These are phyloP conservation scores for Ochotona curzoniae DNA, from an alignment of 2,113 vertebrate species.

Conservation along the genomic window DNA sequence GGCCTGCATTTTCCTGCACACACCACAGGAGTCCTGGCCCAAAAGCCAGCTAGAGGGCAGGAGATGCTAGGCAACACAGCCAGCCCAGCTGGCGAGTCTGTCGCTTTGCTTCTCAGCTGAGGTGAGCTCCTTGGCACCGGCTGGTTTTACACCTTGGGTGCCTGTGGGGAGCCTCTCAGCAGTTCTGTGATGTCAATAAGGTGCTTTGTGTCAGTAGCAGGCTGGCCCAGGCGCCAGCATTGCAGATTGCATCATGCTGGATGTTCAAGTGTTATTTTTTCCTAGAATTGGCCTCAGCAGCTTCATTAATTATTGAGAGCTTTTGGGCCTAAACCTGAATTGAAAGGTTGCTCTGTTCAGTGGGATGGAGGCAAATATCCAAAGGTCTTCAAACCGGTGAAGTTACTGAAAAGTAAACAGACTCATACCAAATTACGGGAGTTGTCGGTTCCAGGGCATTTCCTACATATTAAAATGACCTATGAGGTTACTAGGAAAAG, in stretches of 20 bases:
- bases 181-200: constrained; percentile 7
- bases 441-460: constrained; percentile 20
- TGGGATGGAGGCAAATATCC: constrained; percentile 1
- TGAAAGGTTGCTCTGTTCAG: constrained; percentile 60
- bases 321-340: constrained; percentile 2
- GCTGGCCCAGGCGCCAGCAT: neutral
- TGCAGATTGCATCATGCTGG: constrained; percentile 35
- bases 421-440: neutral
- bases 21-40: constrained; percentile 34
- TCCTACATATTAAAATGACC: constrained; percentile 1
- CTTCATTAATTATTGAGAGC: constrained; percentile 38
- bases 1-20: constrained; percentile 21
- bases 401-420: constrained; percentile 50
- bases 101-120: neutral
- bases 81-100: neutral
- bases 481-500: constrained; percentile 29
- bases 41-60: neutral
- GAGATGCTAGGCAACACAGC: neutral
- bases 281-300: constrained; percentile 47
- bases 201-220: neutral
- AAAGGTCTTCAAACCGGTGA: neutral
- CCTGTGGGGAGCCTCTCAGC: neutral
- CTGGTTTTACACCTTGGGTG: neutral
- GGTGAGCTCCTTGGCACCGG: neutral
- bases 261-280: neutral